Evolutionary conservation across 2,888 invertebrate genomes (phyloP).

Genomic region (Nemoura dubitans): DNA sequence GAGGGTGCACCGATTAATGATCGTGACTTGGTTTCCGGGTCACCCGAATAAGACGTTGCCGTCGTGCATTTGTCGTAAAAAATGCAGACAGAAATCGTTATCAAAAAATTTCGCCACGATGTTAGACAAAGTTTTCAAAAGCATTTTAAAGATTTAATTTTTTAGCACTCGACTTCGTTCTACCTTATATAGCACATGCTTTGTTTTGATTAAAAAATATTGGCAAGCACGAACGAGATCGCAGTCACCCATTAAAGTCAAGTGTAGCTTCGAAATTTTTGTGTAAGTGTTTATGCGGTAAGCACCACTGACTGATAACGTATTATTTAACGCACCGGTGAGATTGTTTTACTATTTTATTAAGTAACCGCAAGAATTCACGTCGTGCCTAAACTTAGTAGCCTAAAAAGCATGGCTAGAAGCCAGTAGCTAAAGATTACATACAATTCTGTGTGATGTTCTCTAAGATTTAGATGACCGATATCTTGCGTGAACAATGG

Average conservation of each 20-base stretch:
- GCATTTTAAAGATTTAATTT: too few species aligned
- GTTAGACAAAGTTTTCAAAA: too few species aligned
- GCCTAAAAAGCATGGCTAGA: not conserved
- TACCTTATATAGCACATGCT: too few species aligned
- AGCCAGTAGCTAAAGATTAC: not conserved
- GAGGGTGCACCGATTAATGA: not conserved
- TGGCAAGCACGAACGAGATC: not conserved
- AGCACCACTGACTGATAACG: not conserved
- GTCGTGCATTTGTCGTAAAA: slow-evolving; percentile 12
- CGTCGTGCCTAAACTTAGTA: not conserved
- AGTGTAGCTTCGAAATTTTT: not conserved
- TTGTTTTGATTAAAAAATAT: too few species aligned
- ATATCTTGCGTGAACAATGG: not conserved
- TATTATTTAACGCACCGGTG: slow-evolving; percentile 4
- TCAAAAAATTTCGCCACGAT: not conserved
- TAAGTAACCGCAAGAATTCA: not conserved
- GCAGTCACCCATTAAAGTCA: not conserved
- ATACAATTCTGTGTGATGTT: not conserved
- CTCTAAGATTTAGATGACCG: not conserved
- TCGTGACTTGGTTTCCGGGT: not conserved
- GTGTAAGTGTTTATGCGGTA: not conserved
- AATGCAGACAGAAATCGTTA: not conserved
- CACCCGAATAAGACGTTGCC: not conserved
- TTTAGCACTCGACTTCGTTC: too few species aligned
- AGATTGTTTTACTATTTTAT: not conserved